These are phyloP conservation scores for Psettodes erumei DNA, from an alignment of 2,113 vertebrate genomes.

Conservation along the genomic window DNA sequence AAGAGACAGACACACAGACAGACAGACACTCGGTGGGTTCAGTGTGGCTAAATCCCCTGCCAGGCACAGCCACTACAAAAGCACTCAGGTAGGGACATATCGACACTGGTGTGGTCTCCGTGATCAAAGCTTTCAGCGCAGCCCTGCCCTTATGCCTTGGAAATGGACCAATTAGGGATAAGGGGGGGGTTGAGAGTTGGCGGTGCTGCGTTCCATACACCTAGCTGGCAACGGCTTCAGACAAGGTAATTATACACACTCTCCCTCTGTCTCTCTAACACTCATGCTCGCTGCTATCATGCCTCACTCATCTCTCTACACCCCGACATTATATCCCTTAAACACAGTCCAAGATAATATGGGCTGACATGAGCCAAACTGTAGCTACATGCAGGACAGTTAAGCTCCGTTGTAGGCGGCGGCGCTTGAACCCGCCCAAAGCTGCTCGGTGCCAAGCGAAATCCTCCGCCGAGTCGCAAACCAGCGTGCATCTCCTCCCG, in stretches of 20 bases:
- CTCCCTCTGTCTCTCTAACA: slow-evolving; percentile 60
- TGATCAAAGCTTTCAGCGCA: slow-evolving; percentile 76
- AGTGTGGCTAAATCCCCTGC: slow-evolving; percentile 64
- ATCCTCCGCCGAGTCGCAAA: slow-evolving; percentile 18
- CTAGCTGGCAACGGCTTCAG: slow-evolving; percentile 71
- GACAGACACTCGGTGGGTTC: slow-evolving; percentile 61
- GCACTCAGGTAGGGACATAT: slow-evolving; percentile 73
- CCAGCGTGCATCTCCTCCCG: neutral
- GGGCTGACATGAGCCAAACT: slow-evolving; percentile 60
- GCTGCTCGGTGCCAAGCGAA: slow-evolving; percentile 11
- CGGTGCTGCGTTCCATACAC: slow-evolving; percentile 54
- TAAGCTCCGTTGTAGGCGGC: slow-evolving; percentile 22
- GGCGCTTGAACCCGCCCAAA: slow-evolving; percentile 17
- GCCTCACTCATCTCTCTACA: slow-evolving; percentile 71
- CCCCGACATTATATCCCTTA: slow-evolving; percentile 66
- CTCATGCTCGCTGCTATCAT: slow-evolving; percentile 58
- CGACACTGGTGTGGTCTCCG: slow-evolving; percentile 68
- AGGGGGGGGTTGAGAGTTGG: slow-evolving; percentile 52
- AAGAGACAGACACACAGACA: slow-evolving; percentile 49
- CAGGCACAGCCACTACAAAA: slow-evolving; percentile 71
- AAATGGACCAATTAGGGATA: slow-evolving; percentile 75
- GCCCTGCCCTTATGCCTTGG: slow-evolving; percentile 73
- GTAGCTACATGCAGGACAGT: slow-evolving; percentile 58
- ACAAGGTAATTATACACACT: slow-evolving; percentile 77
- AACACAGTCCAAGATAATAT: slow-evolving; percentile 61